Evolutionary conservation across 2,888 invertebrate species (phyloP).

Genomic region (Yponomeuta evonymella): DNA sequence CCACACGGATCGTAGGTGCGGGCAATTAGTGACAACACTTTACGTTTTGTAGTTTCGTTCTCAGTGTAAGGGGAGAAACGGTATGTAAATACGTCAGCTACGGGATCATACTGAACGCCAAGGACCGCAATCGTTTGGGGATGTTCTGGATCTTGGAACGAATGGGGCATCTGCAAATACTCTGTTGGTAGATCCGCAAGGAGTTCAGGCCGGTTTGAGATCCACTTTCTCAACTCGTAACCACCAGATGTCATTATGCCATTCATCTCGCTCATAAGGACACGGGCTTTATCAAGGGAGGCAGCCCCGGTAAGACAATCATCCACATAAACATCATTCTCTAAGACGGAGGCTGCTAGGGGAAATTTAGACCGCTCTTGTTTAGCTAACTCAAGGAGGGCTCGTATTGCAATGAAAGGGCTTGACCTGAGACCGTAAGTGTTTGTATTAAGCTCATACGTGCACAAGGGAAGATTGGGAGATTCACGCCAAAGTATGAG

Average conservation of each 20-base stretch:
- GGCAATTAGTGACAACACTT: no score
- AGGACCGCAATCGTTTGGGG: slow-evolving; percentile 13
- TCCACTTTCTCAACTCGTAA: slow-evolving; percentile 15
- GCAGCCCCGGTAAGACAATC: slow-evolving; percentile 10
- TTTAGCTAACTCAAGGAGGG: not conserved
- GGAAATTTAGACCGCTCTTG: not conserved
- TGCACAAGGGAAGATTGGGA: no score
- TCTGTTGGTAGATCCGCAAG: not conserved
- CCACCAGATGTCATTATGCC: slow-evolving; percentile 13
- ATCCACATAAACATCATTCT: slow-evolving; percentile 6
- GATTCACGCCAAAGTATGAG: not conserved
- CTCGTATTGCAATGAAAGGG: slow-evolving; percentile 10
- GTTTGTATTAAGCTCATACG: no score
- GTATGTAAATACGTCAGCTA: slow-evolving; percentile 11
- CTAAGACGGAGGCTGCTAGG: slow-evolving; percentile 6
- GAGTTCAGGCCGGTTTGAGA: not conserved
- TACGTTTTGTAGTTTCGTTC: no score
- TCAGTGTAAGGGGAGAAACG: not conserved
- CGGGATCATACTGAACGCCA: slow-evolving; percentile 12
- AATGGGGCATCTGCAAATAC: not conserved
- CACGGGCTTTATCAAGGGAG: not conserved
- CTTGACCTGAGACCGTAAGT: no score
- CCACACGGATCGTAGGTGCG: no score
- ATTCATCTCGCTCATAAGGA: not conserved
- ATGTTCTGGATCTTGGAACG: slow-evolving; percentile 1